These are phyloP conservation scores for Ammodytes dubius DNA, from an alignment of 2,113 vertebrate genomes.

Conservation along the genomic window DNA sequence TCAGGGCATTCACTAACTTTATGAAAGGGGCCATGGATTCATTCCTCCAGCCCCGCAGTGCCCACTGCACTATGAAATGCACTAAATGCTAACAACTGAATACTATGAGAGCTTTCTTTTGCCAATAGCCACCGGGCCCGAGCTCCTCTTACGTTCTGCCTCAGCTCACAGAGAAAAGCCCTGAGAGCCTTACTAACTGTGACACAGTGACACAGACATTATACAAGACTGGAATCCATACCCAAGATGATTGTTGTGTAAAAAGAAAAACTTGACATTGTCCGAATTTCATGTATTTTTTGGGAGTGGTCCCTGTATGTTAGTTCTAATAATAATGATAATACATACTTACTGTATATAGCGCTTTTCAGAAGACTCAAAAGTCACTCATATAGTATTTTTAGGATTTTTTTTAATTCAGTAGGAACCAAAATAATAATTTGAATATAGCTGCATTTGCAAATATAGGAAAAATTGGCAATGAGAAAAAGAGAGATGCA, in stretches of 20 bases:
- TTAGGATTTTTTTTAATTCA: constrained; percentile 10
- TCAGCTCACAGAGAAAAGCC: constrained; percentile 57
- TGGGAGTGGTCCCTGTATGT: neutral
- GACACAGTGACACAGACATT: constrained; percentile 64
- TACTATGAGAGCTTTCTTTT: constrained; percentile 72
- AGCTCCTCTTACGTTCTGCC: constrained; percentile 63
- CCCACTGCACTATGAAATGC: constrained; percentile 75
- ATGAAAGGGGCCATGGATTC: constrained; percentile 69
- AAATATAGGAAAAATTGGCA: neutral
- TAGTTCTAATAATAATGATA: neutral
- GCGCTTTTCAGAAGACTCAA: no score
- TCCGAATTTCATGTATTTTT: constrained; percentile 43
- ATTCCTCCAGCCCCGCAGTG: constrained; percentile 64
- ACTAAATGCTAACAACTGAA: constrained; percentile 79
- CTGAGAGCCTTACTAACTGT: constrained; percentile 52
- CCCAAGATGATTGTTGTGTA: constrained; percentile 34
- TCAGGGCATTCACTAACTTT: constrained; percentile 78
- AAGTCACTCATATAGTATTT: neutral
- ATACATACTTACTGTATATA: neutral
- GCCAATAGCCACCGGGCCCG: constrained; percentile 56
- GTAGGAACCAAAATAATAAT: neutral
- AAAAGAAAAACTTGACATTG: constrained; percentile 26
- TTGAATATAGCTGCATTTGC: neutral
- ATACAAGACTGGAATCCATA: constrained; percentile 44
- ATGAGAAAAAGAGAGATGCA: neutral